Conservation (phyloP, 2,797 vertebrate genomes). For the Poecilia velifera region DNA sequence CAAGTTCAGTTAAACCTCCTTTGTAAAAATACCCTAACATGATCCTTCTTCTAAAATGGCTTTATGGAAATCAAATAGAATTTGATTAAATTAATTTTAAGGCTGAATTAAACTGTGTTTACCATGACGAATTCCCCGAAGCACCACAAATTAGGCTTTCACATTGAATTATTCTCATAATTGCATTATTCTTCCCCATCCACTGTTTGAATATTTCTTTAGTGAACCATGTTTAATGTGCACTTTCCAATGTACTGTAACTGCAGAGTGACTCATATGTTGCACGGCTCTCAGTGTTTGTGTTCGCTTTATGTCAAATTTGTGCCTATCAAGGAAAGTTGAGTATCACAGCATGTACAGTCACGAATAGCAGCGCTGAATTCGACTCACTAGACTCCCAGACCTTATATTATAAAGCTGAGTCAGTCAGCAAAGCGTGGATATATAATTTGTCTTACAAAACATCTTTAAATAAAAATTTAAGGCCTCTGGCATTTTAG, state of each 20-base stretch:
- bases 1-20: not conserved
- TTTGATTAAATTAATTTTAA: not conserved
- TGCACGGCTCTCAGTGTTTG: slow-evolving; percentile 15
- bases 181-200: not conserved
- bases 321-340: slow-evolving; percentile 19
- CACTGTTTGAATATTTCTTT: slow-evolving; percentile 10
- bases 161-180: slow-evolving; percentile 5
- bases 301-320: slow-evolving; percentile 26
- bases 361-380: slow-evolving; percentile 15
- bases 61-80: not conserved
- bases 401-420: slow-evolving; percentile 2
- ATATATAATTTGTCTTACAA: slow-evolving; percentile 5
- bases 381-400: not conserved
- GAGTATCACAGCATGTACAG: slow-evolving; percentile 33
- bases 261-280: slow-evolving; percentile 24
- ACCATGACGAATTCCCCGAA: not conserved
- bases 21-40: not conserved
- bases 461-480: slow-evolving; percentile 19
- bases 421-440: slow-evolving; percentile 4
- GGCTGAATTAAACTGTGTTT: not conserved
- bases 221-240: slow-evolving; percentile 6
- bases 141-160: not conserved
- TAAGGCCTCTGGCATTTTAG: not conserved
- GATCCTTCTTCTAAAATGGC: not conserved
- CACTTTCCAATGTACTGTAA: slow-evolving; percentile 5